Conservation (phyloP, 2,113 vertebrate species). For the Benthochromis sp. region DNA sequence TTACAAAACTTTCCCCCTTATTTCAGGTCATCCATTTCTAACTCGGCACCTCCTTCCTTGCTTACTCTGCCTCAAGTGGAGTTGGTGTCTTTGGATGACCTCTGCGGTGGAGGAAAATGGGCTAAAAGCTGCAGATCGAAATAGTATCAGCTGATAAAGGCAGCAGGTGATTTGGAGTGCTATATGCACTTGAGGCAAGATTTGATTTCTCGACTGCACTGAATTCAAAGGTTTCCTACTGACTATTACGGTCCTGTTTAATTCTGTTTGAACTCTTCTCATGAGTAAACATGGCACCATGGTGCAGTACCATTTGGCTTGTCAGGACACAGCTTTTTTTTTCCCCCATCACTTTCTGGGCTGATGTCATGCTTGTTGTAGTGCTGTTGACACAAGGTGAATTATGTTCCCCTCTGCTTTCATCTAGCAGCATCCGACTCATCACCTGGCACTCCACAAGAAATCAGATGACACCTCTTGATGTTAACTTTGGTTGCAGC, state of each 20-base stretch:
- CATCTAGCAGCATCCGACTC: slow-evolving; percentile 6
- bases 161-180: slow-evolving; percentile 19
- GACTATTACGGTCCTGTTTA: background rate
- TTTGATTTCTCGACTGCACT: slow-evolving; percentile 2
- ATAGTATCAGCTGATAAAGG: slow-evolving; percentile 14
- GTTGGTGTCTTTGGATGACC: slow-evolving; percentile 26
- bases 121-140: slow-evolving; percentile 22
- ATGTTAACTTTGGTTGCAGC: slow-evolving; percentile 26
- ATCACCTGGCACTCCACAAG: slow-evolving; percentile 23
- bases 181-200: background rate
- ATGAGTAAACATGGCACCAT: slow-evolving; percentile 6
- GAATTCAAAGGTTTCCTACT: slow-evolving; percentile 4
- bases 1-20: background rate
- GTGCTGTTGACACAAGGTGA: slow-evolving; percentile 24
- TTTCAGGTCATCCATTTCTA: slow-evolving; percentile 1
- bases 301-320: background rate
- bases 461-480: slow-evolving; percentile 32
- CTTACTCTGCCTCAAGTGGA: background rate
- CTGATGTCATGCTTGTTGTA: background rate
- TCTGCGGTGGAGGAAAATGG: slow-evolving; percentile 13
- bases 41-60: background rate
- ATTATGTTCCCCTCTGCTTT: slow-evolving; percentile 14
- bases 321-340: background rate
- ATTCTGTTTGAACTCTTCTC: slow-evolving; percentile 22
- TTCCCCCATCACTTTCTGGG: background rate